Evolutionary conservation across 2,113 vertebrate genomes (phyloP).

Genomic region (Rhinogobius similis): DNA sequence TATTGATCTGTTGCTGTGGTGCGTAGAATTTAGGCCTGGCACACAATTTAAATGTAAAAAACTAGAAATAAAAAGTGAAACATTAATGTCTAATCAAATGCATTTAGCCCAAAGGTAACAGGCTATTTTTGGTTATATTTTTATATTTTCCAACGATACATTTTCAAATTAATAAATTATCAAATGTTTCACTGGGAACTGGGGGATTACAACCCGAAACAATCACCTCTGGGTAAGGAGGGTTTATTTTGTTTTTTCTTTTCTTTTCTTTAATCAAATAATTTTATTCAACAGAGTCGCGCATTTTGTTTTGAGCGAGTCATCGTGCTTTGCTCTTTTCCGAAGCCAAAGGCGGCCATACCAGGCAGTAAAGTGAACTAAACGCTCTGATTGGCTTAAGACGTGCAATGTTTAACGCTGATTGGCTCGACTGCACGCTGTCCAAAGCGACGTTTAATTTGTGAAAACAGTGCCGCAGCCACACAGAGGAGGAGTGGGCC

Average conservation of each 20-base stretch:
- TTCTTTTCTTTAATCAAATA: background rate
- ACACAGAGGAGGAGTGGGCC: background rate
- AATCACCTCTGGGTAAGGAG: too few relatives aligned
- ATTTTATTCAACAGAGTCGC: background rate
- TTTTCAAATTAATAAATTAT: background rate
- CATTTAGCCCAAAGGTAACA: too few relatives aligned
- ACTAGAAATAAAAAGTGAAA: background rate
- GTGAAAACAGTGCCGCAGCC: background rate
- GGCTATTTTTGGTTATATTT: background rate
- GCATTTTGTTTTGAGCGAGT: background rate
- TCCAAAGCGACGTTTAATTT: background rate
- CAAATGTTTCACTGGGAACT: too few relatives aligned
- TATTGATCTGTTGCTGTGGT: too few relatives aligned
- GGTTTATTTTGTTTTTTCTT: background rate
- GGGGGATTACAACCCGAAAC: too few relatives aligned
- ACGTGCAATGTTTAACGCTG: conserved; percentile 7
- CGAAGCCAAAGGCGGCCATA: background rate
- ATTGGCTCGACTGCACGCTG: conserved; percentile 26
- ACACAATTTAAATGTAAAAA: background rate
- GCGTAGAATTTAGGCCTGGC: too few relatives aligned
- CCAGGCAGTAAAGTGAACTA: background rate
- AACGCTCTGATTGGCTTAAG: background rate
- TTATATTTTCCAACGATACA: background rate
- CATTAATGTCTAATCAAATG: too few relatives aligned
- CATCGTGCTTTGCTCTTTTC: background rate